Conservation (phyloP, 2,888 invertebrate species). For the Didymodactylos carnosus region DNA sequence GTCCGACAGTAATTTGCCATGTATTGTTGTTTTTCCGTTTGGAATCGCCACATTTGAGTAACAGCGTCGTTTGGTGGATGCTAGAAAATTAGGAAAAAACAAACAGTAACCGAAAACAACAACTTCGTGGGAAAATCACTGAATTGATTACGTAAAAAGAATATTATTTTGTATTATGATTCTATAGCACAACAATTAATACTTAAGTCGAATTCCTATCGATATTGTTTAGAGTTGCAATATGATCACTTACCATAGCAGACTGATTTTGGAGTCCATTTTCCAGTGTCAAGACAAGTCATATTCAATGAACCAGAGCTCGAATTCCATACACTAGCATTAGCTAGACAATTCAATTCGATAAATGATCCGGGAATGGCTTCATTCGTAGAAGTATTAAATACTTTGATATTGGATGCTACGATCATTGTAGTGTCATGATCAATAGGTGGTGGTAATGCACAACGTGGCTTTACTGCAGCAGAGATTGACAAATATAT, state of each 20-base stretch:
- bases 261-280: neutral
- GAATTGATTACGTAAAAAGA: too few relatives aligned
- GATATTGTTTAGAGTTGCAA: too few relatives aligned
- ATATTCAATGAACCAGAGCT: neutral
- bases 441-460: neutral
- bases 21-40: neutral
- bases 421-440: neutral
- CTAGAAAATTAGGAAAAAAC: too few relatives aligned
- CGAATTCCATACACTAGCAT: neutral
- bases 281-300: neutral
- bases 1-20: neutral
- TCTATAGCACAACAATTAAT: too few relatives aligned
- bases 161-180: too few relatives aligned
- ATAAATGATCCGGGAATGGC: neutral
- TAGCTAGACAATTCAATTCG: neutral
- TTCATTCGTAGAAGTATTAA: neutral
- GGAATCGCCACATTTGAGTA: neutral
- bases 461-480: neutral
- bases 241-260: neutral
- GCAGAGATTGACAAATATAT: neutral
- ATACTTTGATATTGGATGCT: neutral
- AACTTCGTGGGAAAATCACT: too few relatives aligned
- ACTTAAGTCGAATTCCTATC: too few relatives aligned
- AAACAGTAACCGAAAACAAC: too few relatives aligned
- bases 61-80: neutral